phyloP scores from a whole-genome alignment of 2,888 invertebrate species.

The Dichetophora obliterata region DNA sequence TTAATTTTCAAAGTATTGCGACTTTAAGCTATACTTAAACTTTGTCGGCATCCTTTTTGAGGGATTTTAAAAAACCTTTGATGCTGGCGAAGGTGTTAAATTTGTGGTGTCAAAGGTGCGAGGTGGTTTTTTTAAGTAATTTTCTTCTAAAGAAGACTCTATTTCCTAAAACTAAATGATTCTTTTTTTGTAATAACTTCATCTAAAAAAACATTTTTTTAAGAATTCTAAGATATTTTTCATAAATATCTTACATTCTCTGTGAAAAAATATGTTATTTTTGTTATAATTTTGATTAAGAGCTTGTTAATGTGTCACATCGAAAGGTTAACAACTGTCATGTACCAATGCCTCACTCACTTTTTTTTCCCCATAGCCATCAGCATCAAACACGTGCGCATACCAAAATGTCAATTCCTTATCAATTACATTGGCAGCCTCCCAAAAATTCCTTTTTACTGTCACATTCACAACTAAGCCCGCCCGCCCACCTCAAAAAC shows the following conservation, averaged over 20 bases:
- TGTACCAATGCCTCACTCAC: not conserved
- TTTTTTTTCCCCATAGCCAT: not conserved
- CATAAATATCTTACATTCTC: no score
- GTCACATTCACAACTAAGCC: not conserved
- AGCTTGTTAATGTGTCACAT: no score
- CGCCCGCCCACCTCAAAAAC: not conserved
- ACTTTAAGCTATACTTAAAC: no score
- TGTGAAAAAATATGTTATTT: not conserved
- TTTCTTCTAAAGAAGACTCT: no score
- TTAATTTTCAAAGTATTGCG: not conserved
- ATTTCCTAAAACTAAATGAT: no score
- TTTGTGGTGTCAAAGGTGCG: not conserved
- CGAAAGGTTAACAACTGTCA: constrained; percentile 6
- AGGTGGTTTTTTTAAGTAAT: no score
- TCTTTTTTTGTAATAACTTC: not conserved
- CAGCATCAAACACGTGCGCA: not conserved
- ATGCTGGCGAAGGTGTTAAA: no score
- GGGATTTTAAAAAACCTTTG: not conserved
- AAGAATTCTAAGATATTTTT: not conserved
- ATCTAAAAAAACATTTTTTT: no score
- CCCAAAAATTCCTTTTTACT: not conserved
- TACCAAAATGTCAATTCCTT: constrained; percentile 23
- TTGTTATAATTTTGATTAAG: not conserved
- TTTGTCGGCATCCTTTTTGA: constrained; percentile 7
- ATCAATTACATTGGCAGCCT: constrained; percentile 11